Conservation (phyloP, 2,113 vertebrate genomes). For the Aythya baeri region DNA sequence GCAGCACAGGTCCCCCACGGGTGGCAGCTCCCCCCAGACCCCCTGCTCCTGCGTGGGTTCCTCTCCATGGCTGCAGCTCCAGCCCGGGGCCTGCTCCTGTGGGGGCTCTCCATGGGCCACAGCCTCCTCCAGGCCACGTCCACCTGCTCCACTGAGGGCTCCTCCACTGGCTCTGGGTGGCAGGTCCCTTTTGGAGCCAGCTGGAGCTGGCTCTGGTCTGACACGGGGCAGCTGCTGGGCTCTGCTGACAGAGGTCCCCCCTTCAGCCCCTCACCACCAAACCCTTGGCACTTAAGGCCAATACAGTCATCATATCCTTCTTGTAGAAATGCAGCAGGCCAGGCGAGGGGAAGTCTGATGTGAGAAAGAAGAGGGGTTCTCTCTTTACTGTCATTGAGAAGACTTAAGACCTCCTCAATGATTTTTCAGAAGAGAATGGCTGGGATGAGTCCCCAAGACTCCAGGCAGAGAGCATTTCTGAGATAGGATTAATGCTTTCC, state of each 20-base stretch:
- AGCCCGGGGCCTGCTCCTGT: too few species aligned
- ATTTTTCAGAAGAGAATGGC: background rate
- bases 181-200: background rate
- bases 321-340: background rate
- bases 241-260: background rate
- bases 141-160: too few species aligned
- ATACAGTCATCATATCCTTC: background rate
- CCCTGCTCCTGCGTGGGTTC: too few species aligned
- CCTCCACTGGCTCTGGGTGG: background rate
- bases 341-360: background rate
- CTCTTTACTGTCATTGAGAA: background rate
- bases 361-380: background rate
- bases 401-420: background rate
- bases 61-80: too few species aligned
- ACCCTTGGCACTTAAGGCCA: too few species aligned
- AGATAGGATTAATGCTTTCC: background rate
- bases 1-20: too few species aligned
- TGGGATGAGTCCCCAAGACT: background rate
- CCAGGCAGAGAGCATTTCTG: background rate
- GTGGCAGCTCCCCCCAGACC: too few species aligned
- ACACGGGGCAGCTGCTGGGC: background rate
- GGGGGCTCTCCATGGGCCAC: too few species aligned
- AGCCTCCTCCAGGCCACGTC: too few species aligned
- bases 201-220: background rate
- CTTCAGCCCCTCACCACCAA: background rate